Conservation (phyloP, 2,797 vertebrate species). For the Pseudochirops corinnae region DNA sequence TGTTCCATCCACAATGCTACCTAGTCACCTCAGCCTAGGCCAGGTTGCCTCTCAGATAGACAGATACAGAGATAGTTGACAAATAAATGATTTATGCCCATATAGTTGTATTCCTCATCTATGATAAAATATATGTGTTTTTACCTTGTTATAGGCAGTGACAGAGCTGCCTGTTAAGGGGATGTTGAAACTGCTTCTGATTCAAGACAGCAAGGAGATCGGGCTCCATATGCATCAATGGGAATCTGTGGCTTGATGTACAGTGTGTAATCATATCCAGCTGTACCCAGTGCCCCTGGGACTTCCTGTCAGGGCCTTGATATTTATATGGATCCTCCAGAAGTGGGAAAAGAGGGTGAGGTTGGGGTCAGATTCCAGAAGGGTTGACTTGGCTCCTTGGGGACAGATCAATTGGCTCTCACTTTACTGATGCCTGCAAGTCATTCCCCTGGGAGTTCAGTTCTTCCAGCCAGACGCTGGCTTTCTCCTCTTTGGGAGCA, state of each 20-base stretch:
- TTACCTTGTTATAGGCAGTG: background rate
- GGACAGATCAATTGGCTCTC: background rate
- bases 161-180: background rate
- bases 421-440: background rate
- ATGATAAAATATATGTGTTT: background rate
- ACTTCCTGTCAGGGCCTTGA: slow-evolving; percentile 59
- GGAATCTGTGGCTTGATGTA: background rate
- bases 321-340: background rate
- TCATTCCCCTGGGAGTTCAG: background rate
- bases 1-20: background rate
- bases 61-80: background rate
- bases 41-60: background rate
- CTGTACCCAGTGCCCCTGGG: slow-evolving; percentile 8
- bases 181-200: background rate
- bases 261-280: background rate
- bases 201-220: background rate
- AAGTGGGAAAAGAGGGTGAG: background rate
- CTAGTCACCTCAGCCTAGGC: background rate
- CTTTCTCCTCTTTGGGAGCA: background rate
- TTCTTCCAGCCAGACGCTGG: background rate
- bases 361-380: background rate
- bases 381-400: background rate
- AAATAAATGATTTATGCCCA: background rate
- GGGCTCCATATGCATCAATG: background rate
- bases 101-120: background rate